phyloP scores from a whole-genome alignment of 1,140 invertebrate species.

The Hirudo medicinalis region DNA sequence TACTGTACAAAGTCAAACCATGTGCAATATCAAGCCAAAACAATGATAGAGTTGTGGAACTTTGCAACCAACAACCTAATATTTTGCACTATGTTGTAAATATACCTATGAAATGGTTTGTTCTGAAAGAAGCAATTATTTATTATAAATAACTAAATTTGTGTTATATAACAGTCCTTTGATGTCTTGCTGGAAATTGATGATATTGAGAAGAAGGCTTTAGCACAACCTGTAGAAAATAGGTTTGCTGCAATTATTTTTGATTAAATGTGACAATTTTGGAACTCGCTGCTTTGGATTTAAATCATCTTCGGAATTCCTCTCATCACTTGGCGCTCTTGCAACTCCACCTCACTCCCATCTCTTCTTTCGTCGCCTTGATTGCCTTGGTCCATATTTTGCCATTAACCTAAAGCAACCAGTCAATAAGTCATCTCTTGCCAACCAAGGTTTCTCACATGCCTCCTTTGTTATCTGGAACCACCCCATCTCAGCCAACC shows the following conservation, averaged over 20 bases:
- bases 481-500: too few species aligned
- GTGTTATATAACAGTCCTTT: conserved; percentile 32
- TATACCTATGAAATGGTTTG: too few species aligned
- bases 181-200: conserved; percentile 36
- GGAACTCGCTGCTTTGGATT: neutral
- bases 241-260: conserved; percentile 26
- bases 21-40: neutral
- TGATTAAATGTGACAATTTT: neutral
- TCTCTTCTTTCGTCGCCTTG: neutral
- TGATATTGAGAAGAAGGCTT: conserved; percentile 37
- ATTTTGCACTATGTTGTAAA: neutral
- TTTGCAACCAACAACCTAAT: neutral
- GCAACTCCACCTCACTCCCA: neutral
- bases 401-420: too few species aligned
- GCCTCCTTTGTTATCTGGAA: too few species aligned
- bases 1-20: neutral
- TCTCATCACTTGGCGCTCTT: too few species aligned
- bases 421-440: too few species aligned
- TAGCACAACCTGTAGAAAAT: conserved; percentile 34
- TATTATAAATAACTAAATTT: neutral
- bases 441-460: too few species aligned
- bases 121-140: too few species aligned
- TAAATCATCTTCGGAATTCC: too few species aligned
- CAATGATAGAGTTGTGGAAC: neutral
- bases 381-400: too few species aligned